phyloP scores from a whole-genome alignment of 2,113 vertebrate genomes.

The Monopterus albus region DNA sequence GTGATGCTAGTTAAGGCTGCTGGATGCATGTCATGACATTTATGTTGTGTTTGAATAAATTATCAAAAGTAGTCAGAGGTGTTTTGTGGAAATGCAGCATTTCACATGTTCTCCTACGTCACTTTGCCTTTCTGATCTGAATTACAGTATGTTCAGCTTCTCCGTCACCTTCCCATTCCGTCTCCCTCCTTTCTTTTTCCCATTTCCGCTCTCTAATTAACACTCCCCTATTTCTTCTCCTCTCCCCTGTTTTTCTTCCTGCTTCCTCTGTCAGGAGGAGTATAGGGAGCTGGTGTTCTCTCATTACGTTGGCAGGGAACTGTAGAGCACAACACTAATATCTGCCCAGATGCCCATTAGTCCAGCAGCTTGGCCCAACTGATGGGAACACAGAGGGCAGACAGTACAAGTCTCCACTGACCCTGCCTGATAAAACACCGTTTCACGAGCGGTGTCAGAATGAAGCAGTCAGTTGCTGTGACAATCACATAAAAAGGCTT shows the following conservation, averaged over 20 bases:
- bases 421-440: conserved; percentile 70
- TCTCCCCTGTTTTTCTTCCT: conserved; percentile 10
- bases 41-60: not conserved
- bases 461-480: conserved; percentile 44
- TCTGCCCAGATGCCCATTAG: conserved; percentile 78
- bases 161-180: conserved; percentile 14
- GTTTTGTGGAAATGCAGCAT: not conserved
- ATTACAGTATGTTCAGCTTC: not conserved
- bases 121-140: not conserved
- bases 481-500: conserved; percentile 23
- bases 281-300: conserved; percentile 59
- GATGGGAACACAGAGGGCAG: conserved; percentile 76
- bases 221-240: not conserved
- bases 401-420: conserved; percentile 69
- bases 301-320: conserved; percentile 67
- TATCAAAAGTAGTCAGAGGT: not conserved
- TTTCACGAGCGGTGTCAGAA: conserved; percentile 43
- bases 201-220: conserved; percentile 31
- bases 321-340: conserved; percentile 54
- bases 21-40: not conserved
- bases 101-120: not conserved
- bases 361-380: conserved; percentile 65
- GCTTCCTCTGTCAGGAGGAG: conserved; percentile 43
- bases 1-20: not conserved
- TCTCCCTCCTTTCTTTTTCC: not conserved